Evolutionary conservation across 2,113 vertebrate species (phyloP).

Genomic region (Lota lota): DNA sequence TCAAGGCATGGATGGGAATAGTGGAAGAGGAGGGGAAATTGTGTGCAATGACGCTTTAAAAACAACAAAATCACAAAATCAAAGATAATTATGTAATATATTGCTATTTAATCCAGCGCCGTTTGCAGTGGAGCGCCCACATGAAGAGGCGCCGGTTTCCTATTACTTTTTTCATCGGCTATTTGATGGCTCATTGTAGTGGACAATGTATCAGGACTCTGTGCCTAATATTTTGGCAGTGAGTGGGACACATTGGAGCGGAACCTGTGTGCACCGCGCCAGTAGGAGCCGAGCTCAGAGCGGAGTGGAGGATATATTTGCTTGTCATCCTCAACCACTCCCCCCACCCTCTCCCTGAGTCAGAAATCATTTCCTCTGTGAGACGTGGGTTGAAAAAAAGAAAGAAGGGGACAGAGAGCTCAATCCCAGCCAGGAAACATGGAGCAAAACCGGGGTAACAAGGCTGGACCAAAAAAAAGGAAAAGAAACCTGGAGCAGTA

Average conservation of each 20-base stretch:
- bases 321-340: conserved; percentile 43
- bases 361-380: conserved; percentile 57
- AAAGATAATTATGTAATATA: conserved; percentile 22
- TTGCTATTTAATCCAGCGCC: background rate
- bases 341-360: conserved; percentile 42
- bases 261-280: conserved; percentile 12
- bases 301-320: conserved; percentile 44
- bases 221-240: conserved; percentile 36
- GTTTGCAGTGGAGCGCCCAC: conserved; percentile 36
- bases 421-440: conserved; percentile 53
- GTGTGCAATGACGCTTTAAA: conserved; percentile 1
- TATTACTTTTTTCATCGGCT: conserved; percentile 34
- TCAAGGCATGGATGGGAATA: conserved; percentile 49
- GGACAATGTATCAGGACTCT: conserved; percentile 42
- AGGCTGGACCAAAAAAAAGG: conserved; percentile 17
- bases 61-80: conserved; percentile 12
- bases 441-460: conserved; percentile 53
- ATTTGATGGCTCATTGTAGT: conserved; percentile 37
- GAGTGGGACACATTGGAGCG: conserved; percentile 13
- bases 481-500: conserved; percentile 48
- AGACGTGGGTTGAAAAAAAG: conserved; percentile 31
- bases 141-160: conserved; percentile 28
- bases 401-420: no score
- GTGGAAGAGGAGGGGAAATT: conserved; percentile 36
- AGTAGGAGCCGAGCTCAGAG: conserved; percentile 33